phyloP scores from a whole-genome alignment of 1,140 invertebrate species.

The Euura saliciscinereae region DNA sequence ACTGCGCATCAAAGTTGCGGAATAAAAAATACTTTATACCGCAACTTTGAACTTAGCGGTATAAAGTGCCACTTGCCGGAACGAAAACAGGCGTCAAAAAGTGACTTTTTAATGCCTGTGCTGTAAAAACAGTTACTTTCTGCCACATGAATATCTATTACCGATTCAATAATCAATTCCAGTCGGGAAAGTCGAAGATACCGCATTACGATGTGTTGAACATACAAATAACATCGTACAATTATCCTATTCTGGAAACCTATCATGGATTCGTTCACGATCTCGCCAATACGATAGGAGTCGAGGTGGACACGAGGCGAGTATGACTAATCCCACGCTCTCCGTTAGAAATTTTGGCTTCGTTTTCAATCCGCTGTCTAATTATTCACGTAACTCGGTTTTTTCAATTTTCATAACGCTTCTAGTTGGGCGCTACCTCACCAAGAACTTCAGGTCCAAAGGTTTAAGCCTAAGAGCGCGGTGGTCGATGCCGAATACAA shows the following conservation, averaged over 20 bases:
- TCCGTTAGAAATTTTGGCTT: no score
- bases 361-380: no score
- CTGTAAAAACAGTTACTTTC: no score
- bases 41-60: no score
- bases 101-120: no score
- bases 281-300: constrained; percentile 72
- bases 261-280: constrained; percentile 80
- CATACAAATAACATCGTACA: constrained; percentile 81
- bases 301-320: constrained; percentile 67
- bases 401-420: constrained; percentile 22
- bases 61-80: no score
- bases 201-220: constrained; percentile 78
- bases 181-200: constrained; percentile 70
- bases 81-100: no score
- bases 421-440: constrained; percentile 77
- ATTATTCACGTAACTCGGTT: no score
- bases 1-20: no score
- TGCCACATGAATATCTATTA: no score
- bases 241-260: constrained; percentile 80
- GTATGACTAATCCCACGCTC: background rate
- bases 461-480: constrained; percentile 71
- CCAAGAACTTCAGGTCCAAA: constrained; percentile 69
- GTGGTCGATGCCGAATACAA: constrained; percentile 73
- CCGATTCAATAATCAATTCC: constrained; percentile 29
- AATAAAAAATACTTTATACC: no score